Percentiles rank a stretch among this genome's conserved stretches.
Conservation (phyloP, 2,888 invertebrate genomes). For the Hirtodrosophila alboralis region DNA sequence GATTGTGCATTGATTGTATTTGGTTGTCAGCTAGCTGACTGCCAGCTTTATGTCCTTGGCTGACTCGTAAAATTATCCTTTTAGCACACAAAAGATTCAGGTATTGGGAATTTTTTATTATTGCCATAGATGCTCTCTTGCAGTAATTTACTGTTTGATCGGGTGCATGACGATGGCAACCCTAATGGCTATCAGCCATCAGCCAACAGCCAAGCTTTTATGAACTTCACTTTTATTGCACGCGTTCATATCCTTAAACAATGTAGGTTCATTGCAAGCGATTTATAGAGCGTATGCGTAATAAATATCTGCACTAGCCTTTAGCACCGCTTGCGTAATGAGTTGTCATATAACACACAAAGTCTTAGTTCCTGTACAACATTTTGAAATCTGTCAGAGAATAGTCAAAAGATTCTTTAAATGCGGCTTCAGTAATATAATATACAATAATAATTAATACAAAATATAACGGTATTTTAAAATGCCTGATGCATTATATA, state of each 20-base stretch:
- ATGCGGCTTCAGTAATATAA: too few species aligned
- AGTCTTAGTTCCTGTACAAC: too few species aligned
- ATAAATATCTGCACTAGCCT: slow-evolving; percentile 55
- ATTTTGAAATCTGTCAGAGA: too few species aligned
- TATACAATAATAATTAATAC: too few species aligned
- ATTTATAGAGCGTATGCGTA: slow-evolving; percentile 75
- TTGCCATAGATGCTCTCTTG: slow-evolving; percentile 37
- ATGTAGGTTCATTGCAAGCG: slow-evolving; percentile 55
- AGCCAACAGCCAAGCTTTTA: slow-evolving; percentile 57
- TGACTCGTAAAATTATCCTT: slow-evolving; percentile 59
- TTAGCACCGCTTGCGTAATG: slow-evolving; percentile 27
- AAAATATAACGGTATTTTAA: too few species aligned
- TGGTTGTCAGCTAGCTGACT: slow-evolving; percentile 14
- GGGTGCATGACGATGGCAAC: slow-evolving; percentile 15
- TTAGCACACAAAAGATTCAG: slow-evolving; percentile 30
- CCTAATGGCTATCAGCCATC: slow-evolving; percentile 14
- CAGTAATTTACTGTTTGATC: slow-evolving; percentile 59
- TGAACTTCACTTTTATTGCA: slow-evolving; percentile 70
- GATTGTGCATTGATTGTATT: slow-evolving; percentile 42
- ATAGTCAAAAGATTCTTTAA: too few species aligned
- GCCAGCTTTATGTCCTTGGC: slow-evolving; percentile 39
- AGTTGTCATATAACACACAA: slow-evolving; percentile 41
- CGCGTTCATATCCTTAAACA: slow-evolving; percentile 56
- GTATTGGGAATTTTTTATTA: slow-evolving; percentile 43
- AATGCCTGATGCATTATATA: too few species aligned